Evolutionary conservation across 2,888 invertebrate genomes (phyloP), one percentile per base, ranked within the genome.

Genomic region (Chironomus tentans): DNA sequence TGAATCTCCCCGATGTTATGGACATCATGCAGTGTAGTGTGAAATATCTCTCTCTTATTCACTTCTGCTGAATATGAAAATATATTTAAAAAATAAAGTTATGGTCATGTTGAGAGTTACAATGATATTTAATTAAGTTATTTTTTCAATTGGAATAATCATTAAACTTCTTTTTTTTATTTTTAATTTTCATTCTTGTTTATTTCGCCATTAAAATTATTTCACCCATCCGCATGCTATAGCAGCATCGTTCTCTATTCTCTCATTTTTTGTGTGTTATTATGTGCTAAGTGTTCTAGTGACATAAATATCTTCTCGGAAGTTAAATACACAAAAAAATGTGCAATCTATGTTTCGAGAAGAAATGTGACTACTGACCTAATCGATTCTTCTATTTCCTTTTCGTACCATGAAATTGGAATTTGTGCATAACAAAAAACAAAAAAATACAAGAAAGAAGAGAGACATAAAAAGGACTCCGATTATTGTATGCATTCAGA

Each of bases 51-150:
- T 61, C 48, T 73, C 48, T 22, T 38, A 62, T 68, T 28, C 62
- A 38, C 38, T 73, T 61, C 62, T 18, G n/a, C 56, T n/a, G 15
- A 56, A 56, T 56, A 56, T 56, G 56, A 15, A 56, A 56, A 24
- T 24, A 21, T 12, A 65, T n/a, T n/a, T n/a, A n/a, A n/a, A 46
- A 65, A 65, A 18, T 13, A 65, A 46, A 62, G 18, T 73, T 61
- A 73, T 73, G 61, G 72, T 65, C 72, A 73, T 73, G 72, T 73
- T 73, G 72, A 18, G 72, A 15, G 28, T n/a, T 73, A 50, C 61
- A 61, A 73, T 73, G 72, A 73, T 73, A 62, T 73, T 73, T 73
- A 73, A 73, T 73, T 73, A 73, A 73, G 72, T 73, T 73, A 73
- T 73, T 61, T 62, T 73, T 69, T 69, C 38, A 46, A 46, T 70